phyloP scores from a whole-genome alignment of 2,888 invertebrate species.

The Camptogramma bilineatum region DNA sequence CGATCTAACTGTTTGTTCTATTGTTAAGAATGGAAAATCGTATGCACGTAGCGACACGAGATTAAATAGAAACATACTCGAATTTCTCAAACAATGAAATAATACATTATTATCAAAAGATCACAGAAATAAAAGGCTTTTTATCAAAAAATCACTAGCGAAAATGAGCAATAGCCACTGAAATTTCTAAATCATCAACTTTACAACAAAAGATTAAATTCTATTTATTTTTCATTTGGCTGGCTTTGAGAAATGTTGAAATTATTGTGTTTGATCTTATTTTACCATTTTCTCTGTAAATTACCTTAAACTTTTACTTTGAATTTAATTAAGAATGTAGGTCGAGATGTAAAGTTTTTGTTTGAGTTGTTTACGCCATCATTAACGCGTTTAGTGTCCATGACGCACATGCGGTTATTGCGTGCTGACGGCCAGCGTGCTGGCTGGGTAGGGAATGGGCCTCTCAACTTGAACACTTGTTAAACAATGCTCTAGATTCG shows the following conservation, averaged over 20 bases:
- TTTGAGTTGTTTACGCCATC: too few relatives aligned
- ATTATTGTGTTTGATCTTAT: slow-evolving; percentile 21
- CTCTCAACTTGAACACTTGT: too few relatives aligned
- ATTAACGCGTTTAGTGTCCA: too few relatives aligned
- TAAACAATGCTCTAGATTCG: too few relatives aligned
- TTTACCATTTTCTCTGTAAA: slow-evolving; percentile 10
- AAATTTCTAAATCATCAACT: neutral
- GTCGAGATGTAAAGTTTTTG: too few relatives aligned
- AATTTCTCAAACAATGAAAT: neutral
- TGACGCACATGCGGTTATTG: too few relatives aligned
- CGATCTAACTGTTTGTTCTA: neutral
- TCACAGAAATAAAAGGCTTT: too few relatives aligned
- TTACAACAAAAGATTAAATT: slow-evolving; percentile 10
- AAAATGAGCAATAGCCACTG: neutral
- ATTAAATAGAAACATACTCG: too few relatives aligned
- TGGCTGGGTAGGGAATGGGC: too few relatives aligned
- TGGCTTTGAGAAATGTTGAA: slow-evolving; percentile 8
- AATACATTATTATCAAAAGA: neutral
- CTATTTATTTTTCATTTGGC: slow-evolving; percentile 14
- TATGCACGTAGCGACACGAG: too few relatives aligned
- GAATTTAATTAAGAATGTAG: neutral
- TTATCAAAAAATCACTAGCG: too few relatives aligned
- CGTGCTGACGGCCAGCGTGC: too few relatives aligned
- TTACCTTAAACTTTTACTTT: neutral
- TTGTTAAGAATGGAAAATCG: neutral